A percentile compares a stretch with the other conserved stretches of the same genome.
Conservation (phyloP, 1,140 invertebrate species). For the Bactericera cockerelli region DNA sequence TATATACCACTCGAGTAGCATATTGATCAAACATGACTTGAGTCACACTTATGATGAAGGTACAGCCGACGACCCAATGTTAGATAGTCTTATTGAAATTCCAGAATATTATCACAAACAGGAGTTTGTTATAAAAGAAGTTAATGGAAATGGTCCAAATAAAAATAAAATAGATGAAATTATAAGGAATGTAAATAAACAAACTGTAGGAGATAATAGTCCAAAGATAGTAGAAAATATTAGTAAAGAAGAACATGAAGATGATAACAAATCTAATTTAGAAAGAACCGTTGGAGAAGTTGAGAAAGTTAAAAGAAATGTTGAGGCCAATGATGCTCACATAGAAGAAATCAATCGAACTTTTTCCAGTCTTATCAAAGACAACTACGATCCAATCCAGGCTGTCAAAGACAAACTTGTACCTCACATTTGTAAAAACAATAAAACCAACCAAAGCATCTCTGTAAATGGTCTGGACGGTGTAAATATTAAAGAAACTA, state of each 20-base stretch:
- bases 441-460: neutral
- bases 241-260: neutral
- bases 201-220: neutral
- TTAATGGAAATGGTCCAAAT: too few species aligned
- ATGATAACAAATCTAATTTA: neutral
- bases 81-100: conserved; percentile 1
- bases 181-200: too few species aligned
- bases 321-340: neutral
- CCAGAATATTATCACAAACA: too few species aligned
- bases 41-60: neutral
- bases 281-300: too few species aligned
- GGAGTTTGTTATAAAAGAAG: too few species aligned
- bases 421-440: conserved; percentile 49
- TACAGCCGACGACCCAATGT: neutral
- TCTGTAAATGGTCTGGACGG: neutral
- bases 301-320: too few species aligned
- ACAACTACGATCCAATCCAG: conserved; percentile 42
- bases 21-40: neutral
- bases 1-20: neutral
- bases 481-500: neutral
- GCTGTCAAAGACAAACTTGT: conserved; percentile 49
- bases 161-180: too few species aligned
- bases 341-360: neutral
- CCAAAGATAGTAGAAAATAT: neutral
- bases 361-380: conserved; percentile 9